Base-by-base conservation (phyloP, 2,888 invertebrate genomes). In the Drosophila prolongata region DNA sequence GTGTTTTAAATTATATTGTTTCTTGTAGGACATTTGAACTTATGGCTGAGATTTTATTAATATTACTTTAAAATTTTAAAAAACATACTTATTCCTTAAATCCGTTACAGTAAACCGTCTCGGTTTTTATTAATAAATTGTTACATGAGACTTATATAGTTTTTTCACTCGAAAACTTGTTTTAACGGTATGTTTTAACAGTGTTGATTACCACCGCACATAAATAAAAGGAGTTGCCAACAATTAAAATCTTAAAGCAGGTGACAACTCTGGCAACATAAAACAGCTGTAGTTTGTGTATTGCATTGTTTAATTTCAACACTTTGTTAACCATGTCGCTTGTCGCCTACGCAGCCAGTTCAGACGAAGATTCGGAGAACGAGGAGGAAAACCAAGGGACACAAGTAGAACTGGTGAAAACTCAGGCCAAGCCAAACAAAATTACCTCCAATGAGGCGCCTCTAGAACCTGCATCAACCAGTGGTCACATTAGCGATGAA, bases 321-420 rank as follows among this genome's bases (percentile, higher is more conserved):
- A 10, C 35, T 47, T 59, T 44, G 16, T 11, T 2, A 50, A 43
- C 34, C 24, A 95, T 95, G 95, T 94, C 95, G 47, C 92, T 95
- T 80, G 95, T 95, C 43, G 94, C 94, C 0, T 95, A 95, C 75
- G 95, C 93, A 34, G 93, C 94, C 24, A 93, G 93, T 57, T 93
- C 93, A 72, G 93, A 90, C 46, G 93, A 93, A 56, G 90, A 91
- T 16, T 90, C 89, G 0, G 90, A 90, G 1, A 70, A 57, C 47
- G 89, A 88, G 44, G 87, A 86, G 87, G 92, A 59, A 1, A 19
- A n/a, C 0, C 0, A 37, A 0, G 19, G n/a, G 3, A 8, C 62
- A 8, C 54, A 66, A 43, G 75, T 65, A 34, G 35, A 70, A 37
- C 14, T 71, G n/a, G 6, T 75, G 1, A 70, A 78, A 49, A 57